These are phyloP conservation scores for Gortyna flavago DNA, from an alignment of 2,888 invertebrate species.

Conservation along the genomic window DNA sequence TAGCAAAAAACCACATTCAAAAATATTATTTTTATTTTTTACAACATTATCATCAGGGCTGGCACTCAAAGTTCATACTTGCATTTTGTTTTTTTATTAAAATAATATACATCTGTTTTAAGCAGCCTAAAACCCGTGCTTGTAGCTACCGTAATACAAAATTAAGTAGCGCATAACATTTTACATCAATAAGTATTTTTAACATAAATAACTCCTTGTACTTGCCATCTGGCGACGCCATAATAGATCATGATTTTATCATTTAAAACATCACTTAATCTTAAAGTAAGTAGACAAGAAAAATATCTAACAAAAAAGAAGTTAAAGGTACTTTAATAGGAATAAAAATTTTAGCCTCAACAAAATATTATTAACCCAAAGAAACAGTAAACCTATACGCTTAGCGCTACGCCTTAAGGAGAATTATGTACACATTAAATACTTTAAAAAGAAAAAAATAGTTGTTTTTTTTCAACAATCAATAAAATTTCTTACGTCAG, in stretches of 20 bases:
- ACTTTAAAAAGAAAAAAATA: constrained; percentile 66
- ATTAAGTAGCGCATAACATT: constrained; percentile 81
- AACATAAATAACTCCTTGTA: constrained; percentile 84
- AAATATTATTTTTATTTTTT: constrained; percentile 58
- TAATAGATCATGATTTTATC: constrained; percentile 82
- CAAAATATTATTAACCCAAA: constrained; percentile 78
- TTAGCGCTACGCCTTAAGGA: constrained; percentile 79
- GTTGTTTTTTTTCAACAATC: constrained; percentile 63
- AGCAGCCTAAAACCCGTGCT: constrained; percentile 84
- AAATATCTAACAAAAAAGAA: constrained; percentile 81
- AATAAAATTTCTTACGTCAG: constrained; percentile 65
- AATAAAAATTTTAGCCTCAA: constrained; percentile 88
- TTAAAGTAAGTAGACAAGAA: constrained; percentile 78
- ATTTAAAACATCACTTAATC: constrained; percentile 76
- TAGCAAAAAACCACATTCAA: constrained; percentile 56
- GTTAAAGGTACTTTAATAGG: constrained; percentile 87
- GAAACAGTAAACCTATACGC: constrained; percentile 76
- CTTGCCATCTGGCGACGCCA: constrained; percentile 71
- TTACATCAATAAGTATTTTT: constrained; percentile 72
- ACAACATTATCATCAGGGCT: constrained; percentile 67
- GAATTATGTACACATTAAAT: constrained; percentile 77
- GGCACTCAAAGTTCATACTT: constrained; percentile 69
- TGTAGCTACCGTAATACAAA: constrained; percentile 76
- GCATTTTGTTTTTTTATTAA: constrained; percentile 61
- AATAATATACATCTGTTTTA: constrained; percentile 73